These are phyloP conservation scores for Serilophus lunatus DNA, from an alignment of 2,113 vertebrate species.

Conservation along the genomic window DNA sequence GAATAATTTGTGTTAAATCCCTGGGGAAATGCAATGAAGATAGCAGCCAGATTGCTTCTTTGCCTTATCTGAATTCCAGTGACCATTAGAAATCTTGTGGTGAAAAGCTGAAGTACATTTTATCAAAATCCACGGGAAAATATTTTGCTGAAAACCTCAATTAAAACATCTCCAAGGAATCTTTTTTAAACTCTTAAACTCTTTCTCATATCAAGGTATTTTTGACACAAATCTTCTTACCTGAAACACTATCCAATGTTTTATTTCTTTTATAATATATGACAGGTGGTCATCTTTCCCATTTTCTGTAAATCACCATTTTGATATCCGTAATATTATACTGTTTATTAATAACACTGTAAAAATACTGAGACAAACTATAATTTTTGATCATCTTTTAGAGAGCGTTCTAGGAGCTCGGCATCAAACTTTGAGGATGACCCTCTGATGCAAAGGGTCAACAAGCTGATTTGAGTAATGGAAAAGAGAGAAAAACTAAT, in stretches of 20 bases:
- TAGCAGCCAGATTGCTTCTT: not conserved
- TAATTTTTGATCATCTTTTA: not conserved
- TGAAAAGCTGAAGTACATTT: not conserved
- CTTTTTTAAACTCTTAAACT: not conserved
- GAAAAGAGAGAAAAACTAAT: not conserved
- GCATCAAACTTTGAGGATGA: not conserved
- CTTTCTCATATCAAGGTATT: not conserved
- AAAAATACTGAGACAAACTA: not conserved
- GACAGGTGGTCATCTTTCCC: not conserved
- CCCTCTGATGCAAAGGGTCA: not conserved
- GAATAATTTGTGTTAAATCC: not conserved
- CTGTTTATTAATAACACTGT: not conserved
- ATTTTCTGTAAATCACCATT: not conserved
- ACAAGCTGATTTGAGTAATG: not conserved
- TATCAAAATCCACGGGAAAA: not conserved
- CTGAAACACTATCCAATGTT: not conserved
- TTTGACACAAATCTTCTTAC: not conserved
- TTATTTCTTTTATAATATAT: not conserved
- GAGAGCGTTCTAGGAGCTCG: not conserved
- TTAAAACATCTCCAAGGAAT: not conserved
- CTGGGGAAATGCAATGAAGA: not conserved
- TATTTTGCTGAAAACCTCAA: not conserved
- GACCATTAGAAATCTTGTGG: not conserved
- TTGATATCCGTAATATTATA: not conserved
- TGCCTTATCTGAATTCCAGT: conserved; percentile 5